Percentiles rank a stretch among this genome's conserved stretches.
Evolutionary conservation across 2,113 vertebrate species (phyloP).

Genomic region (Rutilus rutilus): DNA sequence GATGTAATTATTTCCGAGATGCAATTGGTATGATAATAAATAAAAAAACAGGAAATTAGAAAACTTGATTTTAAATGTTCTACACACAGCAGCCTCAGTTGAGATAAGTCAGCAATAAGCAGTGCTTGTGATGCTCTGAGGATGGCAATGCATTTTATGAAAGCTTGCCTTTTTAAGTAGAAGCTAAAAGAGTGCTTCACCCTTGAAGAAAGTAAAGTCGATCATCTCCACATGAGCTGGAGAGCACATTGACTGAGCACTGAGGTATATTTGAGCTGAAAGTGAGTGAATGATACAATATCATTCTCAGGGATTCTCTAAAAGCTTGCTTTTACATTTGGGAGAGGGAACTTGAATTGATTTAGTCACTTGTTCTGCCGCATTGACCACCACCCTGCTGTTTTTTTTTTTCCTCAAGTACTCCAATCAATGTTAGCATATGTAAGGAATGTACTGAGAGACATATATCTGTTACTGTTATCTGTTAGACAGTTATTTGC

Average conservation of each 20-base stretch:
- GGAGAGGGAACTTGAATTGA: slow-evolving; percentile 49
- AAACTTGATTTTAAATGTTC: slow-evolving; percentile 24
- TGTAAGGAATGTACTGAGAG: slow-evolving; percentile 38
- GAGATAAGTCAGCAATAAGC: neutral
- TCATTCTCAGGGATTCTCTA: slow-evolving; percentile 50
- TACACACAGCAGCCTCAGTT: neutral
- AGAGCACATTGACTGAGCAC: slow-evolving; percentile 42
- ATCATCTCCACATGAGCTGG: slow-evolving; percentile 51
- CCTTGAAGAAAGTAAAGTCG: slow-evolving; percentile 51
- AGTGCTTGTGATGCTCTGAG: neutral
- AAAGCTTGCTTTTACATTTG: slow-evolving; percentile 44
- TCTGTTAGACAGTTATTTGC: slow-evolving; percentile 36
- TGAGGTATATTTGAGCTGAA: slow-evolving; percentile 40
- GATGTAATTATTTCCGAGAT: neutral
- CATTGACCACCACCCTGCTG: slow-evolving; percentile 57
- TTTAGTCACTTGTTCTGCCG: slow-evolving; percentile 58
- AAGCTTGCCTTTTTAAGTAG: slow-evolving; percentile 14
- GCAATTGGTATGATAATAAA: neutral
- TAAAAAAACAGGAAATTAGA: neutral
- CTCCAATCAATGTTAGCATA: slow-evolving; percentile 58
- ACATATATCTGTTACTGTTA: slow-evolving; percentile 25
- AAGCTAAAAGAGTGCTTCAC: slow-evolving; percentile 46
- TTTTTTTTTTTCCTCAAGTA: slow-evolving; percentile 37
- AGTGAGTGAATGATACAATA: slow-evolving; percentile 52
- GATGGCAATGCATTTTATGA: neutral